Base-by-base conservation (phyloP, 2,797 vertebrate genomes). In the Sus cebifrons region DNA sequence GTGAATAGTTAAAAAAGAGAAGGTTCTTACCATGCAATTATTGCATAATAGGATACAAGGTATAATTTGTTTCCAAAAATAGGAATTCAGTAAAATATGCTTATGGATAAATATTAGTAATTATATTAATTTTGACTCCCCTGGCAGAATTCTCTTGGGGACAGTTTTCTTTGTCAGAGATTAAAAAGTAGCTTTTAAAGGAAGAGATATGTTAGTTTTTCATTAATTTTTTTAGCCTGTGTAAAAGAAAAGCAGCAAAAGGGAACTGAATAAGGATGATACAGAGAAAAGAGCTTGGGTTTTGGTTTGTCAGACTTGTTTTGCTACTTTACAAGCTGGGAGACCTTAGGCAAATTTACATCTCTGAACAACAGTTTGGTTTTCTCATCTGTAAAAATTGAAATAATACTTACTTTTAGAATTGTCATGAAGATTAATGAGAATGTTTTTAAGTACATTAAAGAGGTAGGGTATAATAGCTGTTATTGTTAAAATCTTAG, bases 101-200 rank as follows among this genome's bases (percentile, higher is more conserved):
- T 13, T 44, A 18, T 83, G 68, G n/a, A 32, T 89, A 75, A 62
- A 75, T 82, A 85, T 77, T 96, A 90, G 16, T 86, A 94, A 32
- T 90, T 67, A 86, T 68, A 70, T 93, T 88, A 77, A 58, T 75
- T 64, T 82, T 86, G 36, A 68, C 5, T 67, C 25, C 10, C 1
- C 20, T 95, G 15, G 27, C 52, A 90, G 85, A 86, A 29, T 95
- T 75, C 40, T 79, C 84, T 96, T 95, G 44, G 70, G 86, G 54
- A 89, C 44, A 85, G 1, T 54, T 14, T 11, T 96, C 52, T 90
- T 92, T 93, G 40, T 89, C 56, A 89, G 25, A 94, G 70, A n/a
- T 95, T 95, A 36, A 89, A 89, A 89, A 81, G 29, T 75, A 89
- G 32, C 56, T 79, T 90, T 92, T 87, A 73, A 94, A 95, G 71